Evolutionary conservation across 2,888 invertebrate genomes (phyloP), one percentile per base, ranked within the genome.

Genomic region (Heliconius aoede): DNA sequence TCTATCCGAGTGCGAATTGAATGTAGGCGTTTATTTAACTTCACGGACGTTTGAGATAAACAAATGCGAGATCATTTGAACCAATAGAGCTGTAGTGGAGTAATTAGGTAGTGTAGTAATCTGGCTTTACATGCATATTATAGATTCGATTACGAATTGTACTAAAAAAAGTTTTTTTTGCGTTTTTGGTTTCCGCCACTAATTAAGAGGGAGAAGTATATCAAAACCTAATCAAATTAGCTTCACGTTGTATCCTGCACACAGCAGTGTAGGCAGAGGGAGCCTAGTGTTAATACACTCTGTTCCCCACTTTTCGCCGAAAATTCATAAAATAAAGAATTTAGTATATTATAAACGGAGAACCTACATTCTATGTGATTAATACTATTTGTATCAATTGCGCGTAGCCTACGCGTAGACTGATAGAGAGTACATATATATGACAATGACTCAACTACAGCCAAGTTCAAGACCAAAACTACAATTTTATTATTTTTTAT

Each of bases 11-110:
- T 36, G n/a, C 58, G 40, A 74, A 67, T 46, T 46, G 72, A 28
- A 73, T 46, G 68, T 74, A 46, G 68, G 68, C 68, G 51, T 51
- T 40, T 74, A 21, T 69, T 74, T 58, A 74, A 40, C 40, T 58
- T 40, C 65, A 65, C 36, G 28, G 46, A 40, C 58, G 67, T 28
- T 64, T 64, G 60, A 60, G 60, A 26, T 7, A 60, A 60, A 60
- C 60, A 15, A 60, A 26, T 60, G 26, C 28, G 60, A 60, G 60
- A 26, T 60, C 60, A 60, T 60, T 60, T 60, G 60, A 26, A 26
- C 26, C 24, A 60, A 15, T 60, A 46, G 21, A 18, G 7, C 21
- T 46, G 2, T 21, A 7, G 46, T 46, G 26, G 26, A 5, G 26
- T 7, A 5, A 15, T 15, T 26, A 26, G 15, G 60, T 15, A 26